These are phyloP conservation scores for Daktulosphaira vitifoliae DNA, from an alignment of 1,140 invertebrate species.

Conservation along the genomic window DNA sequence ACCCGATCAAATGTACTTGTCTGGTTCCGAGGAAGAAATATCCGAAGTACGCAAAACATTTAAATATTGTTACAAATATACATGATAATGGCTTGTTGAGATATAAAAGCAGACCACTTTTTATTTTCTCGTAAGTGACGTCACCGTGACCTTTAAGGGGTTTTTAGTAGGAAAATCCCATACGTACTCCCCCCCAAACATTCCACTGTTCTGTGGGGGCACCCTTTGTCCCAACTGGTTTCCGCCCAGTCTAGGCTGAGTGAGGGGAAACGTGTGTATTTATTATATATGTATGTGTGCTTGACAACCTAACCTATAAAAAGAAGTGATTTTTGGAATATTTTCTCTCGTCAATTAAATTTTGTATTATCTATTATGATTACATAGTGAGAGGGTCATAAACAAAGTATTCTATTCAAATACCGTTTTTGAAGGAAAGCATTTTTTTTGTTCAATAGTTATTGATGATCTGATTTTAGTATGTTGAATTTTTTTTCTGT, in stretches of 20 bases:
- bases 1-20: constrained; percentile 28
- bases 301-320: constrained; percentile 30
- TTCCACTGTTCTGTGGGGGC: neutral
- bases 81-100: too few species aligned
- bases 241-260: constrained; percentile 12
- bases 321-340: constrained; percentile 18
- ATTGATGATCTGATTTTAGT: neutral
- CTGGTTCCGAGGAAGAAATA: constrained; percentile 22
- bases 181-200: constrained; percentile 1
- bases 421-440: neutral
- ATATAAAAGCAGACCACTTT: too few species aligned
- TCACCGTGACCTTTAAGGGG: constrained; percentile 18
- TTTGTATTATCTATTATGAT: neutral
- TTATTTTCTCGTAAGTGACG: neutral
- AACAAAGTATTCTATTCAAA: neutral
- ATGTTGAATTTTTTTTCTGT: neutral
- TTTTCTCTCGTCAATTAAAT: constrained; percentile 26
- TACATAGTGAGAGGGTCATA: neutral
- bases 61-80: too few species aligned
- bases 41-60: constrained; percentile 13
- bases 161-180: constrained; percentile 13
- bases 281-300: neutral
- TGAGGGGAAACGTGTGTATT: neutral
- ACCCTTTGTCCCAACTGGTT: constrained; percentile 32
- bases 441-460: neutral